Evolutionary conservation across 1,140 invertebrate genomes (phyloP).

Genomic region (Pogonus chalceus): DNA sequence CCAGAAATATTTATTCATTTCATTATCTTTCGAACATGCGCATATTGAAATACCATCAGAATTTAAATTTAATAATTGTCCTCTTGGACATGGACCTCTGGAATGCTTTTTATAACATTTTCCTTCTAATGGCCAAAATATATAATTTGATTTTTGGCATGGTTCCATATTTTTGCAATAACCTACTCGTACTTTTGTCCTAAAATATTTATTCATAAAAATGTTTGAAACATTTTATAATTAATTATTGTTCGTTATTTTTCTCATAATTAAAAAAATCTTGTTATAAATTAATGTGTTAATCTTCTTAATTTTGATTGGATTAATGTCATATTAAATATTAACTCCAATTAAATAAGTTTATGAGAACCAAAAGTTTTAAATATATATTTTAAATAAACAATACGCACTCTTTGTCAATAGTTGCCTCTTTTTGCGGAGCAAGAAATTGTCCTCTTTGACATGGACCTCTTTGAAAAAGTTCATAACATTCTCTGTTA

Average conservation of each 20-base stretch:
- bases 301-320: too few relatives aligned
- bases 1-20: slow-evolving; percentile 41
- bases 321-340: too few relatives aligned
- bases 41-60: slow-evolving; percentile 48
- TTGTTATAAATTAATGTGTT: too few relatives aligned
- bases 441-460: slow-evolving; percentile 57
- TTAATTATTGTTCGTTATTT: too few relatives aligned
- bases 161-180: slow-evolving; percentile 51
- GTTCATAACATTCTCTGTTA: slow-evolving; percentile 50
- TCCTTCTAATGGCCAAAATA: slow-evolving; percentile 62
- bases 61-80: slow-evolving; percentile 49
- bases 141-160: slow-evolving; percentile 46
- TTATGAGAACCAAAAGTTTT: neutral
- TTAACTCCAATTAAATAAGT: too few relatives aligned
- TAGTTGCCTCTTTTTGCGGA: slow-evolving; percentile 39
- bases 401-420: neutral
- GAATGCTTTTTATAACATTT: slow-evolving; percentile 58
- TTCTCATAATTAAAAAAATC: slow-evolving; percentile 2
- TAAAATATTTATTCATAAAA: slow-evolving; percentile 17
- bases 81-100: slow-evolving; percentile 63
- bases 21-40: slow-evolving; percentile 38
- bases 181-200: slow-evolving; percentile 48
- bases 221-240: too few relatives aligned
- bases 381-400: too few relatives aligned
- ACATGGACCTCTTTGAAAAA: slow-evolving; percentile 63